These are phyloP conservation scores for Uloborus plumipes DNA, from an alignment of 2,888 invertebrate species.

Conservation along the genomic window DNA sequence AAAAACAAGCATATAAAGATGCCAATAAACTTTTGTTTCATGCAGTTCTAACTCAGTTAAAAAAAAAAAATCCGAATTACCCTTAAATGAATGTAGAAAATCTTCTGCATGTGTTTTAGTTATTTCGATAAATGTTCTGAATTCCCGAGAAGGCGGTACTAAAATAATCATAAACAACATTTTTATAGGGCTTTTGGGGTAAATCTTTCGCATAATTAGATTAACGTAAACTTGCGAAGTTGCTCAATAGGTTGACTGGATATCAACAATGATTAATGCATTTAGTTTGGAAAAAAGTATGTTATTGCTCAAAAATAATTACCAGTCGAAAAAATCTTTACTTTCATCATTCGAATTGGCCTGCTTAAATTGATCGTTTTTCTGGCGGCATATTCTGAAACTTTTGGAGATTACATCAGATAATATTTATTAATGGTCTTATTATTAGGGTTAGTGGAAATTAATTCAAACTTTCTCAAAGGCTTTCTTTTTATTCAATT, in stretches of 20 bases:
- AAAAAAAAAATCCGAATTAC: no score
- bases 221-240: neutral
- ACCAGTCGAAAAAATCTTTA: neutral
- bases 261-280: conserved; percentile 41
- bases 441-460: conserved; percentile 49
- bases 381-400: conserved; percentile 33
- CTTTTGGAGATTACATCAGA: conserved; percentile 49
- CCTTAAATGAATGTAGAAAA: no score
- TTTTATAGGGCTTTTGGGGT: no score
- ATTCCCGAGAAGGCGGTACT: no score
- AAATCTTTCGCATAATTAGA: no score
- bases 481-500: conserved; percentile 2
- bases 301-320: no score
- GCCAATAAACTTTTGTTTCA: no score
- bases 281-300: conserved; percentile 20
- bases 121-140: no score
- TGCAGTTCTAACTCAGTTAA: no score
- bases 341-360: conserved; percentile 21
- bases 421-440: conserved; percentile 60
- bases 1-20: no score
- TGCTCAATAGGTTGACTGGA: conserved; percentile 16
- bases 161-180: no score
- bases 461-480: conserved; percentile 36
- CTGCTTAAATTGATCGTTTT: conserved; percentile 37
- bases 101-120: no score